phyloP scores from a whole-genome alignment of 2,888 invertebrate genomes.

The Drosophila anceps region DNA sequence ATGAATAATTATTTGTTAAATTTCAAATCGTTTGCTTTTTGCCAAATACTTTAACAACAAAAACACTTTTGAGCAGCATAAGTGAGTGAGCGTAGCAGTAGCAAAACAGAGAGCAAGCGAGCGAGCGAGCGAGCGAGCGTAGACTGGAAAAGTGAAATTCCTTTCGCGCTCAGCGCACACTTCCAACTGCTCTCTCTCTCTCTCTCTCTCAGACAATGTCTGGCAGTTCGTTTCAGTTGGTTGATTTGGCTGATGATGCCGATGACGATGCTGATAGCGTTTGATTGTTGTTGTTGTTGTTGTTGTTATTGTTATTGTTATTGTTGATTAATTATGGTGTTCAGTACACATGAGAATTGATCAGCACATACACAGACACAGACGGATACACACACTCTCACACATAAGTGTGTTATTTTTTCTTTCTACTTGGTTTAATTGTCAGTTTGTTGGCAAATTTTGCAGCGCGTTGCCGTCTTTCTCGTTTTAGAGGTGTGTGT shows the following conservation, averaged over 20 bases:
- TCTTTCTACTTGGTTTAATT: slow-evolving; percentile 38
- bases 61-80: slow-evolving; percentile 23
- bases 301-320: too few species aligned
- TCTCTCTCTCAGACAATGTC: slow-evolving; percentile 13
- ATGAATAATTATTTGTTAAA: slow-evolving; percentile 6
- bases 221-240: slow-evolving; percentile 49
- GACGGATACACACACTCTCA: slow-evolving; percentile 23
- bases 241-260: slow-evolving; percentile 29
- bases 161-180: slow-evolving; percentile 14
- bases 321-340: slow-evolving; percentile 44
- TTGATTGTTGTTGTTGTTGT: slow-evolving; percentile 14
- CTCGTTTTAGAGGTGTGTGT: slow-evolving; percentile 10
- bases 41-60: slow-evolving; percentile 10
- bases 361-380: slow-evolving; percentile 52
- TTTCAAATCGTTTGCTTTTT: slow-evolving; percentile 15
- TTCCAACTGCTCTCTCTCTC: slow-evolving; percentile 13
- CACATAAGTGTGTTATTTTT: slow-evolving; percentile 9
- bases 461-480: slow-evolving; percentile 14
- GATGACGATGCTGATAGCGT: slow-evolving; percentile 56
- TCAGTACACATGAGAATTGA: slow-evolving; percentile 66
- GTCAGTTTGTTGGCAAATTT: slow-evolving; percentile 50
- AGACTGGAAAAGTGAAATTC: slow-evolving; percentile 14
- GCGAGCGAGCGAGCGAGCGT: background rate
- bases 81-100: background rate
- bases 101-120: background rate